Percentiles rank a stretch among this genome's conserved stretches.
phyloP scores from a whole-genome alignment of 2,797 vertebrate species.

The Myoxocephalus aenaeus region DNA sequence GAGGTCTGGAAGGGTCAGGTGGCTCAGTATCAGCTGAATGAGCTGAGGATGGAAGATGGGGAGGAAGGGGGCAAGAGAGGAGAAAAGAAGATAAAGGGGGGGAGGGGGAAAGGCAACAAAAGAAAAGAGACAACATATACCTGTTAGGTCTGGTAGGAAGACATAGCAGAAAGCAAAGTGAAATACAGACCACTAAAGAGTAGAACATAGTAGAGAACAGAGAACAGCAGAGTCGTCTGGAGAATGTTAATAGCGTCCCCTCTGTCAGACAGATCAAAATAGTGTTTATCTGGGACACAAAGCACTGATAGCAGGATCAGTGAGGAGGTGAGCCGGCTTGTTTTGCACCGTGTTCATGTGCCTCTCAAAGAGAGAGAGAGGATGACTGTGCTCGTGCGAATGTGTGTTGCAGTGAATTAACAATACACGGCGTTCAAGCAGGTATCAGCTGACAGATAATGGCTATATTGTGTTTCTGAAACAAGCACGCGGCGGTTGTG shows the following conservation, averaged over 20 bases:
- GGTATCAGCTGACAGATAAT: constrained; percentile 83
- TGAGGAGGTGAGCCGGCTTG: constrained; percentile 58
- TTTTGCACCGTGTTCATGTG: constrained; percentile 54
- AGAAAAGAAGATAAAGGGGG: constrained; percentile 5
- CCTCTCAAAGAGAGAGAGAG: constrained; percentile 59
- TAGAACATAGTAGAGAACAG: constrained; percentile 30
- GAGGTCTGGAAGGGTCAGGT: constrained; percentile 95
- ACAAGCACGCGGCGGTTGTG: constrained; percentile 69
- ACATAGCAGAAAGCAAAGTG: constrained; percentile 21
- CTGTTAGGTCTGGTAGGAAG: constrained; percentile 19
- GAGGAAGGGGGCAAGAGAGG: constrained; percentile 38
- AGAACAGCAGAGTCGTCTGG: constrained; percentile 37
- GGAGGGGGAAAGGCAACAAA: not conserved
- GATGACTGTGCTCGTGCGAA: constrained; percentile 42
- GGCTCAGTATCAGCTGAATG: constrained; percentile 97
- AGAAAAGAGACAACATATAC: constrained; percentile 26
- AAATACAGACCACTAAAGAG: constrained; percentile 19
- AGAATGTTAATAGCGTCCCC: constrained; percentile 61
- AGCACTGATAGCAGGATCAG: constrained; percentile 57
- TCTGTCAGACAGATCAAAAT: constrained; percentile 61
- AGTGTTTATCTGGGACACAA: constrained; percentile 61
- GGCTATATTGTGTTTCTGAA: constrained; percentile 80
- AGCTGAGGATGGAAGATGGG: constrained; percentile 83
- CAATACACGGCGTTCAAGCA: constrained; percentile 69
- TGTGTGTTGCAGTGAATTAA: constrained; percentile 61